Conservation (phyloP, 2,888 invertebrate species). For the Tiliacea aurago region DNA sequence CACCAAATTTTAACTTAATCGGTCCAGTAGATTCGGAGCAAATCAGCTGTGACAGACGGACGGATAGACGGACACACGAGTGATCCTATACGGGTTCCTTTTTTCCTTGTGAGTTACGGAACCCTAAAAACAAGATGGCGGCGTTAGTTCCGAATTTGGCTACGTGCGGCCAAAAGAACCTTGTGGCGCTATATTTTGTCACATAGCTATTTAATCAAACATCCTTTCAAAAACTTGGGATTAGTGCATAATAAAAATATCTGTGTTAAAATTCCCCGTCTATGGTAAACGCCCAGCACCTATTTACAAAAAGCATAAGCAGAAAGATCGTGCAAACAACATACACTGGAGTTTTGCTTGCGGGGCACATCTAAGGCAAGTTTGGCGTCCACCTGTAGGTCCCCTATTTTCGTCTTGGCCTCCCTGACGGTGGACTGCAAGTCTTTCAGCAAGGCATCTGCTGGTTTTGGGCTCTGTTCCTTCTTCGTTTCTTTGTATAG, state of each 20-base stretch:
- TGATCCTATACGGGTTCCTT: too few species aligned
- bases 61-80: too few species aligned
- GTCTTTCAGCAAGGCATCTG: conserved; percentile 86
- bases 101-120: too few species aligned
- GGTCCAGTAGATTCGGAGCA: too few species aligned
- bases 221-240: not conserved
- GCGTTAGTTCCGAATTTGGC: not conserved
- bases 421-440: conserved; percentile 90
- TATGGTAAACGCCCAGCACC: conserved; percentile 25
- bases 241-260: conserved; percentile 14
- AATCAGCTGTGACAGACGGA: too few species aligned
- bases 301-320: conserved; percentile 68
- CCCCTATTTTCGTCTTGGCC: conserved; percentile 91
- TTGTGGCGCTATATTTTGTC: not conserved
- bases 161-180: not conserved
- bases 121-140: not conserved
- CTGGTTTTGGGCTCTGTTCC: conserved; percentile 81
- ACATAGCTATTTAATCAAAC: not conserved
- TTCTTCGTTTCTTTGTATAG: conserved; percentile 70
- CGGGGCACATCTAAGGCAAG: conserved; percentile 80
- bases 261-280: conserved; percentile 2
- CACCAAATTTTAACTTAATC: too few species aligned
- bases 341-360: conserved; percentile 83
- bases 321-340: conserved; percentile 85
- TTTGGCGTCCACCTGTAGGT: conserved; percentile 90